Evolutionary conservation across 2,797 vertebrate species (phyloP), one percentile per base, ranked within the genome.

Genomic region (Sphenodon punctatus): DNA sequence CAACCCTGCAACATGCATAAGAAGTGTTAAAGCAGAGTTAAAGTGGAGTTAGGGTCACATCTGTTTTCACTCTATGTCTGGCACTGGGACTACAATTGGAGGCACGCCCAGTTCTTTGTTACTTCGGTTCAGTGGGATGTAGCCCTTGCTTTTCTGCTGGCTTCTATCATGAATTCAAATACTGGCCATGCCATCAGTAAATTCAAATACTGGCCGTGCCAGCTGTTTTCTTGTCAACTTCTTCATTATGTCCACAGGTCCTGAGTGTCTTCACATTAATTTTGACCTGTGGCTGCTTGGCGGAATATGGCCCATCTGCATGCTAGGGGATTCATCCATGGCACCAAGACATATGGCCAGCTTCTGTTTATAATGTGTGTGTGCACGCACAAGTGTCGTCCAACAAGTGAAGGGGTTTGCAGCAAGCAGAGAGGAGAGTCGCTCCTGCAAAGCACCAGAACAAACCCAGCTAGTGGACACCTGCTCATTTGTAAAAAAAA

Each of bases 351-450:
- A 53, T 66, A 76, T 34, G 78, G 38, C 48, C 84, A 56, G 38
- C 23, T 80, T 88, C 73, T 81, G 8, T n/a, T 22, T 78, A 43
- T 19, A 8, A 39, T 36, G 4, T 8, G 41, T 45, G n/a, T 27
- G 67, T 22, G 53, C 34, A 76, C 38, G 60, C 67, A 67, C 69
- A 87, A 81, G 90, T 80, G 80, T 59, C 32, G 56, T 66, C 70
- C 34, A 81, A 45, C 27, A 61, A 10, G 4, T 66, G n/a, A n/a
- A 76, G 38, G 81, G 27, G 34, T 80, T 59, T 89, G 10, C 55
- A 86, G 49, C 27, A n/a, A 45, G 41, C 34, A 60, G 69, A 89
- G 5, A 1, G 66, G 38, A 63, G 53, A 88, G 55, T 80, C 1
- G 67, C 86, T 90, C 82, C 72, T 72, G 58, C 30, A 82, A 75